Conservation (phyloP, 2,113 vertebrate species). For the Thinocorus orbignyianus region DNA sequence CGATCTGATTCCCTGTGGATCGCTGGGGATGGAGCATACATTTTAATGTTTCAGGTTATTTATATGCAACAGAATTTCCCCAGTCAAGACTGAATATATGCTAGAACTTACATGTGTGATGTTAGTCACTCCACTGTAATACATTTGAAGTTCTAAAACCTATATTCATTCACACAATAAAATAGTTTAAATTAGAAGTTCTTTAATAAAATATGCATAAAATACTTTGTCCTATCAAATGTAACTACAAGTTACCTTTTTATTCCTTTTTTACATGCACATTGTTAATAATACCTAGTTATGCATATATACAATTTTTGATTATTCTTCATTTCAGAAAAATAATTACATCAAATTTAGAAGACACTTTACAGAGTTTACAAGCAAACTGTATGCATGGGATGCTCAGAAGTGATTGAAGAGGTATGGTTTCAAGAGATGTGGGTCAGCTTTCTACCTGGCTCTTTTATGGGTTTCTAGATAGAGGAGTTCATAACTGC, state of each 20-base stretch:
- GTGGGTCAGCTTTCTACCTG: not conserved
- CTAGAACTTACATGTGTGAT: not conserved
- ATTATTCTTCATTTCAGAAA: not conserved
- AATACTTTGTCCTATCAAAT: not conserved
- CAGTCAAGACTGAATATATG: not conserved
- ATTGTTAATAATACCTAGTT: not conserved
- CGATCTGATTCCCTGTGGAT: conserved; percentile 61
- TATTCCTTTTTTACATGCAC: not conserved
- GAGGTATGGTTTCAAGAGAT: not conserved
- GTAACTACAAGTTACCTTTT: not conserved
- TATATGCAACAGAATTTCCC: not conserved
- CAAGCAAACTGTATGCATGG: not conserved
- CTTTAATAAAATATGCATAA: not conserved
- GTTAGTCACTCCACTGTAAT: not conserved
- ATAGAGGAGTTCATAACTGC: fast-evolving
- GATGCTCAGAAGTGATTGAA: not conserved
- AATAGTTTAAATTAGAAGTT: not conserved
- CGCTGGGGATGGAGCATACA: not conserved
- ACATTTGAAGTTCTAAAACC: not conserved
- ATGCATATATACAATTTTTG: not conserved
- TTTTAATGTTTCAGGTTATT: conserved; percentile 39
- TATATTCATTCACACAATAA: not conserved
- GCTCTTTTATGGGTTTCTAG: not conserved
- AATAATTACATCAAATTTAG: not conserved
- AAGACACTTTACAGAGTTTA: not conserved